A percentile compares a stretch with the other conserved stretches of the same genome.
These are phyloP conservation scores for Troides aeacus DNA, from an alignment of 2,888 invertebrate species.

Conservation along the genomic window DNA sequence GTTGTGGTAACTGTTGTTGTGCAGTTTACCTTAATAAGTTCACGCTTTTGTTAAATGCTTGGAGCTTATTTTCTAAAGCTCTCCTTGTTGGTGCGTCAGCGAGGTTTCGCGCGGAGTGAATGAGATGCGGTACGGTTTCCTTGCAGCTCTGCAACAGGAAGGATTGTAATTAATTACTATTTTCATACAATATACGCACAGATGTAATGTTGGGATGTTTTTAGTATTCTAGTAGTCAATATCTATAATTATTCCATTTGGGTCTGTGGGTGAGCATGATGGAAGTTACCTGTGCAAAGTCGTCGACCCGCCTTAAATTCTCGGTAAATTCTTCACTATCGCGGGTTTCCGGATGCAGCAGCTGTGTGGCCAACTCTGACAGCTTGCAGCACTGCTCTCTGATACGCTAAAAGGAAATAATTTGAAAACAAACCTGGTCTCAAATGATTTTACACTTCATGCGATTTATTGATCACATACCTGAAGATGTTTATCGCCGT, in stretches of 20 bases:
- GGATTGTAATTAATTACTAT: not conserved
- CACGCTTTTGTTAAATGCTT: constrained; percentile 48
- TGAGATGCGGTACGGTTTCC: constrained; percentile 44
- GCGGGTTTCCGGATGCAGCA: constrained; percentile 38
- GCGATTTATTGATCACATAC: not conserved
- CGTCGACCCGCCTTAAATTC: constrained; percentile 47
- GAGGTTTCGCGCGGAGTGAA: constrained; percentile 40
- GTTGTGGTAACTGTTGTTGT: too few relatives aligned
- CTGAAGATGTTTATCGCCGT: constrained; percentile 43
- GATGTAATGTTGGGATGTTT: too few relatives aligned
- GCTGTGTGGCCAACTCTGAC: constrained; percentile 39
- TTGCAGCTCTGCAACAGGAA: constrained; percentile 51
- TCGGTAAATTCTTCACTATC: constrained; percentile 36
- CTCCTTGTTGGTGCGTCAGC: constrained; percentile 45
- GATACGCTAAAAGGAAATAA: constrained; percentile 41
- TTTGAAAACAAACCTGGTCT: too few relatives aligned
- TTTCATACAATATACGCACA: too few relatives aligned
- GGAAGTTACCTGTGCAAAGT: constrained; percentile 50
- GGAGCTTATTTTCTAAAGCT: constrained; percentile 41
- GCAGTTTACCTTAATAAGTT: constrained; percentile 51
- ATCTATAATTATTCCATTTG: not conserved
- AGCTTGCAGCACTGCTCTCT: constrained; percentile 46
- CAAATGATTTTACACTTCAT: too few relatives aligned
- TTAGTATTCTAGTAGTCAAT: not conserved
- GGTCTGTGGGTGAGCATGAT: not conserved